Base-by-base conservation (phyloP, 2,113 vertebrate species). In the Zosterops hypoxanthus region DNA sequence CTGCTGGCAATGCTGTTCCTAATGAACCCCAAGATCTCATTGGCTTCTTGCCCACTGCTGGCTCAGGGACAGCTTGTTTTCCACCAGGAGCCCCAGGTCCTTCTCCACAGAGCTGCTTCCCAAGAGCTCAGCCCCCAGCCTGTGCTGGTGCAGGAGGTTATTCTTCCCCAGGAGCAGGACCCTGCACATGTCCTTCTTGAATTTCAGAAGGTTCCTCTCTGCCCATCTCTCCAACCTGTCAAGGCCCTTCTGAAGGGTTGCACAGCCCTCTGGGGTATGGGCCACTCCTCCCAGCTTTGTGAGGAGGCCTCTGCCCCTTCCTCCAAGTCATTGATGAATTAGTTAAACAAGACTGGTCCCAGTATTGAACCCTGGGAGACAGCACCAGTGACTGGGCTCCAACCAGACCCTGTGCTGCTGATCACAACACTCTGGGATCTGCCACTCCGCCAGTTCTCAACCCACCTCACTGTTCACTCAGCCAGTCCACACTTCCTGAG, bases 241-340 rank as follows among this genome's bases (percentile, higher is more conserved):
- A 0, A 42, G 25, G 50, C 7, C 53, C 22, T 50, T 34, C 50
- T 26, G 26, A 50, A 81, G 59, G 50, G 36, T 7, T 72, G 42
- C 66, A 72, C 34, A 44, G 31, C 31, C 11, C 68, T 42, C 52
- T 23, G 31, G 44, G 50, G 2, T 23, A 15, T 23, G 14, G 3
- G 36, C 15, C 28, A 14, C 36, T 81, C 12, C 59, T 65, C 33
- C 44, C 16, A 12, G 50, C 8, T 57, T 28, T 65, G 23, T 11
- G 36, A 52, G 36, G 36, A 88, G 28, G 52, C 44, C 11, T 44
- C 52, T 46, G 18, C 33, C 26, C 68, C 36, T 46, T 52, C 11
- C 2, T 46, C 3, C 28, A 52, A 46, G 7, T n/a, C 33, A 46
- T 0, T n/a, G 28, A n/a, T 66, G 28, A 17, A 17, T 24, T 9